Conservation (phyloP, 2,113 vertebrate species). For the Phrynocephalus versicolor region DNA sequence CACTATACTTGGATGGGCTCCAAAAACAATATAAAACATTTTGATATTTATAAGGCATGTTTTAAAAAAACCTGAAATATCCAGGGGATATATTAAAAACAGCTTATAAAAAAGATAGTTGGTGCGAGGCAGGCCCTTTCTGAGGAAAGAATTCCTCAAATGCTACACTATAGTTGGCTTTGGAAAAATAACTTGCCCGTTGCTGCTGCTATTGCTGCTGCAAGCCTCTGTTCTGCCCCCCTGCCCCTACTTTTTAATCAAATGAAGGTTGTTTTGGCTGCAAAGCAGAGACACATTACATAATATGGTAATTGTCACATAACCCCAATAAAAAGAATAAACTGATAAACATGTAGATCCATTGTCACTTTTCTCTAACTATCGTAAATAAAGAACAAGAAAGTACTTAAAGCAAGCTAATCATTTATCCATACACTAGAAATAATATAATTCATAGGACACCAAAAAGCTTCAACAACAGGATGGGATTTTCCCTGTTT, state of each 20-base stretch:
- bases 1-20: background rate
- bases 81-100: no score
- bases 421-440: conserved; percentile 6
- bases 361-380: conserved; percentile 16
- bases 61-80: no score
- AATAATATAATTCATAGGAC: background rate
- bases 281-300: background rate
- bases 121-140: no score
- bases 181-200: no score
- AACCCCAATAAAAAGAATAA: background rate
- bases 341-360: background rate
- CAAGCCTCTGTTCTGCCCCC: background rate
- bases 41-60: no score
- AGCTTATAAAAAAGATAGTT: no score
- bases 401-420: background rate
- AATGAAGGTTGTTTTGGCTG: background rate
- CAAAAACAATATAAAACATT: no score
- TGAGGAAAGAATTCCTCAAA: no score
- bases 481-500: background rate
- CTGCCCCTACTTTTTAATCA: background rate
- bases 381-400: background rate
- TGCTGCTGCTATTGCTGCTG: background rate
- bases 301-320: background rate
- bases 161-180: no score
- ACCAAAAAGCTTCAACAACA: background rate